Evolutionary conservation across 2,888 invertebrate species (phyloP), one percentile per base, ranked within the genome.

Genomic region (Sceliomorpha sp.): DNA sequence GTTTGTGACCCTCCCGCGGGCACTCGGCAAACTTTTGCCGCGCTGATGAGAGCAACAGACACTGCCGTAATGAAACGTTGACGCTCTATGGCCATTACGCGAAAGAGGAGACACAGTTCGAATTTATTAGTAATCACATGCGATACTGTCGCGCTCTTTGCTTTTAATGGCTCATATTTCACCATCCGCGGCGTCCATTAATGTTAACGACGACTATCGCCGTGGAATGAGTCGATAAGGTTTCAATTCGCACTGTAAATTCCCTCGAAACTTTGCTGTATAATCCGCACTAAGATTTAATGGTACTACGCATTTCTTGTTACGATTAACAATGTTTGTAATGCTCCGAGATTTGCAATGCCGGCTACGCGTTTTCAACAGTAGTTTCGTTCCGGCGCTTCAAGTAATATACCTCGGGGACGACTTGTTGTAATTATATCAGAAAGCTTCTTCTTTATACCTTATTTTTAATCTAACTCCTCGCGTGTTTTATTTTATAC

Each of bases 101-200:
- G 36, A 31, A 53, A 31, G 36, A 39, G 53, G 37, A 67, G 59
- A 60, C 67, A 37, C 63, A 31, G 48, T 42, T 48, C 58, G 45
- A 70, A 70, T 77, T 73, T 74, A 72, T 74, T 71, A 75, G 74
- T 76, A 76, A 75, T 76, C 73, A 70, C 63, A 64, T 50, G 58
- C 72, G 59, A 40, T 48, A 60, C 70, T 63, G 48, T 72, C 73
- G 70, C 45, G 72, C 53, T 68, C 68, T 62, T 68, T 66, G 51
- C 64, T 37, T 75, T 76, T 73, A 70, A 74, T 74, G 73, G 70
- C 55, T 53, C 70, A 69, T 72, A 73, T 62, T 72, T 74, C 72
- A 70, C 50, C 53, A 39, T 34, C 51, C 72, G 66, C 59, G 58
- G 63, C 69, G 64, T 71, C 66, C 70, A 72, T 68, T 59, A 59